Base-by-base conservation (phyloP, 2,888 invertebrate species). In the Eremobia ochroleuca region DNA sequence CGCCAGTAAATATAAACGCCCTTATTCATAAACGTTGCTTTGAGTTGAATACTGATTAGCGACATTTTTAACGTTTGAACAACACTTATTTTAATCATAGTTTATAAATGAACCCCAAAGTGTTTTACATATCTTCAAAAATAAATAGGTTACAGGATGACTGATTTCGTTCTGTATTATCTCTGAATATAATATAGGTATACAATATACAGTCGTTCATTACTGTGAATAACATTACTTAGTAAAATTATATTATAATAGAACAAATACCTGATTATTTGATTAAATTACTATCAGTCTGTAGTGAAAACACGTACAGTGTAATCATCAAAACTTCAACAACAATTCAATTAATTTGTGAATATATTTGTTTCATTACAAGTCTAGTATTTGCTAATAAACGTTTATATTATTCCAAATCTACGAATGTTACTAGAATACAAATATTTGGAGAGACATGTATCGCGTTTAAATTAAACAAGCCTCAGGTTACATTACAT, bases 361-460 rank as follows among this genome's bases (percentile, higher is more conserved):
- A 66, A 46, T 66, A 59, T 18, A 43, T 70, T 46, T 64, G 46
- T 66, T 80, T 69, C 52, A 61, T 69, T 75, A 81, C 31, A 52
- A 74, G 68, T 69, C 28, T 65, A 68, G 75, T 61, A 25, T 37
- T 69, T 70, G 46, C 18, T 70, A 40, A 61, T 70, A 70, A 66
- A 75, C 55, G 37, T 80, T 43, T 74, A 18, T 61, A 28, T 81
- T 80, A 76, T 75, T 81, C 11, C 75, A 46, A 64, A 37, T 68
- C 31, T 73, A 58, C 58, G 18, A 75, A 62, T 40, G n/a, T 55
- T 34, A 70, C 31, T 66, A 49, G 61, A 76, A 81, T 70, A 81
- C 69, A 55, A 69, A 80, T 78, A 52, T 68, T 81, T 64, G 52
- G n/a, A 59, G 58, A 71, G 58, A 81, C 71, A 81, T 43, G 64